Base-by-base conservation (phyloP, 2,797 vertebrate genomes). In the Heteromormyrus szaboi region DNA sequence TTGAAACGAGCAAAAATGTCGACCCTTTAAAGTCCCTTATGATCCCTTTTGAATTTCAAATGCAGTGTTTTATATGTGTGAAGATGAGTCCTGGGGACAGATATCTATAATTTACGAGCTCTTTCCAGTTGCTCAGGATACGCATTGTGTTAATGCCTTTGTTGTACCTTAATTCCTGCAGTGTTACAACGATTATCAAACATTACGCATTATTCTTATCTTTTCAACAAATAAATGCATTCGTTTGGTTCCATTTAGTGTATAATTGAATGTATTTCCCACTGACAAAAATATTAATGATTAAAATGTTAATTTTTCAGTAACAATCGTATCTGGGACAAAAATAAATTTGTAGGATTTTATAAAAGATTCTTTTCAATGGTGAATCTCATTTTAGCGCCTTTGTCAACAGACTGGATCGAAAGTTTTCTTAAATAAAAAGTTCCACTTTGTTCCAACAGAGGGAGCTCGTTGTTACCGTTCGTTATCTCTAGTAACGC, bases 401-500 rank as follows among this genome's bases (percentile, higher is more conserved):
- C 14, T 76, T 79, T 79, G 72, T 41, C 37, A 79, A 79, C 14
- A 79, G 17, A 44, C 17, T 19, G 33, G 37, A 33, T 68, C 25
- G 11, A 68, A 68, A 68, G 25, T 79, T 44, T 19, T 79, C 37
- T 79, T 44, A 19, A 37, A 44, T 79, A 17, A 22, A 44, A 14
- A 68, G 14, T 51, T 72, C 72, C 37, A 79, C 37, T n/a, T 72
- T 72, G 68, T 19, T 22, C 87, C 87, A 88, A 88, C 87, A 88
- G 87, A 88, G 87, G 87, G 87, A 33, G 72, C 72, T 50, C 72
- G 41, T 56, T 54, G 41, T 56, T 41, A 1, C 22, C 9, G 9
- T 85, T 48, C n/a, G n/a, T 50, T 51, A 19, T 51, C 44, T 51
- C 46, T 84, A n/a, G 0, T 84, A 84, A 22, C 6, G 22, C 17